A percentile compares a stretch with the other conserved stretches of the same genome.
Evolutionary conservation across 2,797 vertebrate species (phyloP).

Genomic region (Cheirogaleus major): DNA sequence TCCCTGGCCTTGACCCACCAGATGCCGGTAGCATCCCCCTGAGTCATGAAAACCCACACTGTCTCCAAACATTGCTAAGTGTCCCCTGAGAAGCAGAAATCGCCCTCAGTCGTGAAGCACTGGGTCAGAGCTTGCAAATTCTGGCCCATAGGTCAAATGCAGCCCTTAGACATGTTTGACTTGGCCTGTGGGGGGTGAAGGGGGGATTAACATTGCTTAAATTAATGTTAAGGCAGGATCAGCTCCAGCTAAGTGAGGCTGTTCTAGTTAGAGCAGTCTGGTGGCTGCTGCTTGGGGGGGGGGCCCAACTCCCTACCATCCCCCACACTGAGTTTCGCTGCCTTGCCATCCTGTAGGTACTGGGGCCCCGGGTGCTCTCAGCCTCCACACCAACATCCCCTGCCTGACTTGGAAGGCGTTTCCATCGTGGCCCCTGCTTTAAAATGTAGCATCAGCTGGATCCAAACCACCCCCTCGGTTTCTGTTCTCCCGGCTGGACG

Average conservation of each 20-base stretch:
- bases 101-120: not conserved
- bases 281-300: fast-evolving
- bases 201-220: not conserved
- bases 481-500: not conserved
- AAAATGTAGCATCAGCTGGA: not conserved
- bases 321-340: not conserved
- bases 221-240: not conserved
- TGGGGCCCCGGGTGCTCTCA: not conserved
- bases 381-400: not conserved
- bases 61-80: not conserved
- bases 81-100: not conserved
- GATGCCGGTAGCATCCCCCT: not conserved
- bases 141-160: not conserved
- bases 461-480: not conserved
- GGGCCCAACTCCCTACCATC: fast-evolving
- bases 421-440: not conserved
- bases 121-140: not conserved
- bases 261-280: not conserved
- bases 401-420: not conserved
- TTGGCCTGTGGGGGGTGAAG: not conserved
- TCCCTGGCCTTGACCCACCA: not conserved
- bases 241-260: not conserved
- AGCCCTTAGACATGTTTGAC: not conserved
- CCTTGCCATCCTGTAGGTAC: not conserved
- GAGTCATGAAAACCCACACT: not conserved